Evolutionary conservation across 2,888 invertebrate species (phyloP), one percentile per base, ranked within the genome.

Genomic region (Gortyna flavago): DNA sequence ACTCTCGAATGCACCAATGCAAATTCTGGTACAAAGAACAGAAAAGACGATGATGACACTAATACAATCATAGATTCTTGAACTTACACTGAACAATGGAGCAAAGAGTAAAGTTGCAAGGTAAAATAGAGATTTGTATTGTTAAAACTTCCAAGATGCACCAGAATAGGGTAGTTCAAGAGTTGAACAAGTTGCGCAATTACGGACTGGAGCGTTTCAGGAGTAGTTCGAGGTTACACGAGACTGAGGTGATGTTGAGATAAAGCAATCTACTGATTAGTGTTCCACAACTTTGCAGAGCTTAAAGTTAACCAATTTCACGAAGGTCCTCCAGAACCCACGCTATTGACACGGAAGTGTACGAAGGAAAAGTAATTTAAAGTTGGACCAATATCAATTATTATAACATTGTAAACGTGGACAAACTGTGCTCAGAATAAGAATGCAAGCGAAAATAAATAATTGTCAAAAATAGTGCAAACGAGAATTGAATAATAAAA

Each of bases 61-160:
- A 85, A 83, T 61, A 79, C 69, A 18, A 85, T 73, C 84, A 87
- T 85, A 85, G 85, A 88, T 85, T 85, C 79, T 71, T 71, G 71
- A 77, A 72, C 72, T 81, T 59, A 51, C 61, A 77, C 75, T 69
- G 59, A 82, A 85, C 81, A 86, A 88, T 79, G 71, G 67, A 68
- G 67, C 38, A 79, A 81, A 77, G 79, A 79, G 80, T 78, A 76
- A 85, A 88, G 84, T 86, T 87, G 57, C 69, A 59, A 82, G 77
- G 83, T 87, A 84, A 87, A 83, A 81, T 83, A 75, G 80, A 87
- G 85, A 88, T 87, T 84, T 87, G 88, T 88, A 87, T 85, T 88
- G 83, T 88, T 83, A 75, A 87, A 88, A 83, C 73, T 88, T 88
- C 57, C 79, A 84, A 84, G 81, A 78, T 85, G 87, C 82, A 87